Conservation (phyloP, 2,888 invertebrate genomes). For the Agonopterix alstromeriana region DNA sequence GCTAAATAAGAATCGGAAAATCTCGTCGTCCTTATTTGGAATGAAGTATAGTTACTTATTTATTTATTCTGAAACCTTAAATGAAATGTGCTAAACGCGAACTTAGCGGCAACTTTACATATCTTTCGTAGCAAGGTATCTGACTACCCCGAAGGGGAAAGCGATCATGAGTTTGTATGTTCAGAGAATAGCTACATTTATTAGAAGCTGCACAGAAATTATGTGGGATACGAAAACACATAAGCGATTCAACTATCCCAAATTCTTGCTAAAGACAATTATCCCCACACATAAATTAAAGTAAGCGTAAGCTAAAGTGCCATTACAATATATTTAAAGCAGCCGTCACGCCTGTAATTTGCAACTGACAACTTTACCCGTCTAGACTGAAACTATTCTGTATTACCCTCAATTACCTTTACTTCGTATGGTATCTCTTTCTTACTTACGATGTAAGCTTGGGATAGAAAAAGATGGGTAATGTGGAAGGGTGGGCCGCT, state of each 20-base stretch:
- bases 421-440: conserved; percentile 31
- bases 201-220: conserved; percentile 17
- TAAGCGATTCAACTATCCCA: conserved; percentile 14
- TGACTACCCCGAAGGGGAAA: too few relatives aligned
- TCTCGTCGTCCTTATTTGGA: too few relatives aligned
- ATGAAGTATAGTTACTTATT: too few relatives aligned
- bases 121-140: too few relatives aligned
- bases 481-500: conserved; percentile 40
- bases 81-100: too few relatives aligned
- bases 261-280: conserved; percentile 8
- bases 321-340: conserved; percentile 35
- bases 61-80: too few relatives aligned
- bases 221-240: not conserved
- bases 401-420: conserved; percentile 62
- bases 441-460: conserved; percentile 14
- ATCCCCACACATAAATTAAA: conserved; percentile 41
- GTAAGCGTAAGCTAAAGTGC: conserved; percentile 41
- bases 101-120: too few relatives aligned
- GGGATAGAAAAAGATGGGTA: conserved; percentile 24
- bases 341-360: conserved; percentile 50
- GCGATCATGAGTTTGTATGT: too few relatives aligned
- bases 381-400: conserved; percentile 71
- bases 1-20: too few relatives aligned
- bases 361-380: conserved; percentile 55
- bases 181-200: not conserved